A percentile compares a stretch with the other conserved stretches of the same genome.
These are phyloP conservation scores for Tinea pellionella DNA, from an alignment of 2,888 invertebrate genomes.

Conservation along the genomic window DNA sequence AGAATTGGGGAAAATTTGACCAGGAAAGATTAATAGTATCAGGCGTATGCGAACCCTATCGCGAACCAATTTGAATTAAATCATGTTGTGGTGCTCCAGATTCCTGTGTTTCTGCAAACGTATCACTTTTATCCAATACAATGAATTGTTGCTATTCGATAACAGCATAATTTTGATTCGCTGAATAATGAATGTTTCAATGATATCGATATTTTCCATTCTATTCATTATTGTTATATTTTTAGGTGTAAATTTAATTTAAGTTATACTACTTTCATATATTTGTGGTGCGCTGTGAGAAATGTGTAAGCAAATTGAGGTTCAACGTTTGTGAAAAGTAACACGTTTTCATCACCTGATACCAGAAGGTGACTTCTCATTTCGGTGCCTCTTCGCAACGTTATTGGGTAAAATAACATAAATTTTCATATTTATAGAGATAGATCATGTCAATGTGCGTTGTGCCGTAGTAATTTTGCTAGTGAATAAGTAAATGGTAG, in stretches of 20 bases:
- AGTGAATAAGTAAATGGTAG: conserved; percentile 8
- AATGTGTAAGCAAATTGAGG: too few species aligned
- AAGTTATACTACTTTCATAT: background rate
- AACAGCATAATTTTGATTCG: conserved; percentile 33
- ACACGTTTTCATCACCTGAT: background rate
- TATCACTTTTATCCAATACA: conserved; percentile 17
- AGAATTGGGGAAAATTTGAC: too few species aligned
- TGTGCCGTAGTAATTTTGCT: conserved; percentile 5
- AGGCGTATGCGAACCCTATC: background rate
- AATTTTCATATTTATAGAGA: conserved; percentile 10
- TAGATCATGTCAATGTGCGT: conserved; percentile 8
- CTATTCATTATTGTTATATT: background rate
- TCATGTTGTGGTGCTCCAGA: background rate
- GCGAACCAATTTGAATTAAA: background rate
- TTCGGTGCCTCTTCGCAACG: background rate
- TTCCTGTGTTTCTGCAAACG: background rate
- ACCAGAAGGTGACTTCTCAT: background rate
- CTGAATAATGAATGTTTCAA: conserved; percentile 41
- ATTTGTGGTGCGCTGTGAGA: too few species aligned
- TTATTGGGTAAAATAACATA: background rate
- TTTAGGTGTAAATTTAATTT: too few species aligned
- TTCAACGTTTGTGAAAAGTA: background rate
- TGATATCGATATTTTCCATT: background rate
- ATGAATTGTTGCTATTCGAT: conserved; percentile 28
- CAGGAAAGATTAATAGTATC: too few species aligned